phyloP scores from a whole-genome alignment of 1,140 invertebrate genomes.

The Pogonus chalceus region DNA sequence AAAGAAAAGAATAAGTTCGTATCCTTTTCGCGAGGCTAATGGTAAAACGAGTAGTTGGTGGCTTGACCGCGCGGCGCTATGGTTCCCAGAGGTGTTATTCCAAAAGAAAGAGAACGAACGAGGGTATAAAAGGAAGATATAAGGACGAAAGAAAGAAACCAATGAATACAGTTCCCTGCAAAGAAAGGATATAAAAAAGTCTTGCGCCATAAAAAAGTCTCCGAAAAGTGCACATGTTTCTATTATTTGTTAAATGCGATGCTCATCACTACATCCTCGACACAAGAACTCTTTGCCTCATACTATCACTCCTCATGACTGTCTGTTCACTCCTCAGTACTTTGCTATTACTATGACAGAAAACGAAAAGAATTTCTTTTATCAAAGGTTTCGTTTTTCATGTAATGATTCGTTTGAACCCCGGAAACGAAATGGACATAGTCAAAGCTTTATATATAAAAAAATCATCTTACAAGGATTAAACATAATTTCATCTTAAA shows the following conservation, averaged over 20 bases:
- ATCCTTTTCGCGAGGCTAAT: background rate
- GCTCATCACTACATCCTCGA: background rate
- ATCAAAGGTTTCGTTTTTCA: too few relatives aligned
- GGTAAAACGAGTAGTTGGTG: background rate
- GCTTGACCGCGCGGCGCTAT: background rate
- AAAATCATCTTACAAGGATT: too few relatives aligned
- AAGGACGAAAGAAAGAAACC: background rate
- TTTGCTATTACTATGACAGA: too few relatives aligned
- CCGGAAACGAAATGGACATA: too few relatives aligned
- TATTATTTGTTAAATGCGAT: background rate
- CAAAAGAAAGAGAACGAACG: background rate
- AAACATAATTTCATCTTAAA: too few relatives aligned
- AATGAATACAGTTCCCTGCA: background rate
- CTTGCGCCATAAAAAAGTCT: background rate
- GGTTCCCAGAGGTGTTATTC: background rate
- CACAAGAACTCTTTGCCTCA: too few relatives aligned
- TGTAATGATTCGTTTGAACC: too few relatives aligned
- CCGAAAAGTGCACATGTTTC: background rate
- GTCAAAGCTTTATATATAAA: too few relatives aligned
- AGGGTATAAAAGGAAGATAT: background rate
- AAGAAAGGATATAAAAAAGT: background rate
- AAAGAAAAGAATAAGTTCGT: too few relatives aligned
- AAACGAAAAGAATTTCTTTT: too few relatives aligned
- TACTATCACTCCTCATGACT: too few relatives aligned
- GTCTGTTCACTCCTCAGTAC: too few relatives aligned